Evolutionary conservation across 2,888 invertebrate species (phyloP).

Genomic region (Polydesmus complanatus): DNA sequence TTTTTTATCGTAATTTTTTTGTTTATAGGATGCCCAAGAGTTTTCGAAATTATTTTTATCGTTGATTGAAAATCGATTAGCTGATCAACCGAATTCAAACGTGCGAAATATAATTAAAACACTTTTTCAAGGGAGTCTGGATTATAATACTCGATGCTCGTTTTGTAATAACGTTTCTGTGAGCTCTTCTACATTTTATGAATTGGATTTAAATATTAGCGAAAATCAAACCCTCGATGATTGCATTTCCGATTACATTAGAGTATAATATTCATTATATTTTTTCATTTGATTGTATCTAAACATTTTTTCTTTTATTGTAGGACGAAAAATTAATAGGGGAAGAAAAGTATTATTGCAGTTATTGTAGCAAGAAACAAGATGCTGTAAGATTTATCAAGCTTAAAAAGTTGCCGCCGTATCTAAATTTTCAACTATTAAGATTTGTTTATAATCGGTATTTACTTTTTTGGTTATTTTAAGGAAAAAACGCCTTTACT

Average conservation of each 20-base stretch:
- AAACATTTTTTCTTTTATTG: constrained; percentile 11
- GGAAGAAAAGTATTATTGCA: constrained; percentile 45
- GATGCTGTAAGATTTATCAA: constrained; percentile 43
- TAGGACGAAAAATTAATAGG: constrained; percentile 44
- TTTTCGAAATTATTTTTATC: constrained; percentile 47
- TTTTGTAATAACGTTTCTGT: constrained; percentile 41
- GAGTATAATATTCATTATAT: constrained; percentile 21
- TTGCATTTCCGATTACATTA: constrained; percentile 42
- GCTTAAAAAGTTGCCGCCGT: constrained; percentile 41
- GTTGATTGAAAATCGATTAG: constrained; percentile 41
- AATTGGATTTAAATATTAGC: constrained; percentile 44
- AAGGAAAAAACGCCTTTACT: constrained; percentile 1
- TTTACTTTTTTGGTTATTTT: constrained; percentile 4
- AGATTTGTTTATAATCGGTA: constrained; percentile 48
- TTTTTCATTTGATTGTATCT: not conserved
- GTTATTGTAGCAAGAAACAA: constrained; percentile 41
- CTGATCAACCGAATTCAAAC: constrained; percentile 27
- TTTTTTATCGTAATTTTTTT: constrained; percentile 4
- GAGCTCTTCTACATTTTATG: constrained; percentile 43
- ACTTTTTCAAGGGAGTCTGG: constrained; percentile 38
- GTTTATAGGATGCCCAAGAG: constrained; percentile 44
- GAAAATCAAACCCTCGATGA: constrained; percentile 38
- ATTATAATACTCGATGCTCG: constrained; percentile 39
- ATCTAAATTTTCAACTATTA: constrained; percentile 46
- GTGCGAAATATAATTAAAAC: constrained; percentile 34